These are phyloP conservation scores for Microtus montanus DNA, from an alignment of 2,113 vertebrate genomes.

Conservation along the genomic window DNA sequence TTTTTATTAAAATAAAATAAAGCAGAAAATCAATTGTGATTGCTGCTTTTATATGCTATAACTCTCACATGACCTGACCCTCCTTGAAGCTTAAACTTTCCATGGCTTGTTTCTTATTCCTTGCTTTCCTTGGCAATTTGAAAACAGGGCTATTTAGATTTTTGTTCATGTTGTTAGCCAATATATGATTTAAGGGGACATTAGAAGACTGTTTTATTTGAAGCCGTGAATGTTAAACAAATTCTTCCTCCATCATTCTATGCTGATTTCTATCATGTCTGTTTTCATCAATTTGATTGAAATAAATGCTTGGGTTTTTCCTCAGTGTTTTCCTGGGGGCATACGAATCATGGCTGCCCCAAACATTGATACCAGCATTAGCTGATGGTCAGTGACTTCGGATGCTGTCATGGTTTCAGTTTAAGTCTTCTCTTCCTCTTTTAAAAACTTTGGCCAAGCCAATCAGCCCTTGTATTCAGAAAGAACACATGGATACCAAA, in stretches of 20 bases:
- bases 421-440: conserved; percentile 24
- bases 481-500: background rate
- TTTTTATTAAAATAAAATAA: conserved; percentile 54
- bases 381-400: conserved; percentile 20
- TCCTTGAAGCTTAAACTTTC: background rate
- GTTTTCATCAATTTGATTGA: conserved; percentile 66
- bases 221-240: conserved; percentile 54
- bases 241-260: conserved; percentile 60
- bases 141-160: conserved; percentile 27
- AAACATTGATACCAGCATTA: conserved; percentile 10
- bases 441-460: conserved; percentile 11
- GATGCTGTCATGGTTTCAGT: conserved; percentile 35
- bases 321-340: background rate
- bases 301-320: conserved; percentile 49
- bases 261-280: conserved; percentile 64
- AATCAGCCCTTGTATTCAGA: conserved; percentile 25
- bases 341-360: conserved; percentile 46
- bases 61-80: background rate
- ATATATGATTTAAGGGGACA: conserved; percentile 52
- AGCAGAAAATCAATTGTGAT: background rate
- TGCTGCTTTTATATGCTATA: conserved; percentile 17
- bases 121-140: conserved; percentile 1
- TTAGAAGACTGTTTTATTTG: conserved; percentile 48
- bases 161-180: conserved; percentile 49
- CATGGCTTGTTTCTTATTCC: background rate